Evolutionary conservation across 2,113 vertebrate genomes (phyloP), one percentile per base, ranked within the genome.

Genomic region (Zosterops borbonicus): DNA sequence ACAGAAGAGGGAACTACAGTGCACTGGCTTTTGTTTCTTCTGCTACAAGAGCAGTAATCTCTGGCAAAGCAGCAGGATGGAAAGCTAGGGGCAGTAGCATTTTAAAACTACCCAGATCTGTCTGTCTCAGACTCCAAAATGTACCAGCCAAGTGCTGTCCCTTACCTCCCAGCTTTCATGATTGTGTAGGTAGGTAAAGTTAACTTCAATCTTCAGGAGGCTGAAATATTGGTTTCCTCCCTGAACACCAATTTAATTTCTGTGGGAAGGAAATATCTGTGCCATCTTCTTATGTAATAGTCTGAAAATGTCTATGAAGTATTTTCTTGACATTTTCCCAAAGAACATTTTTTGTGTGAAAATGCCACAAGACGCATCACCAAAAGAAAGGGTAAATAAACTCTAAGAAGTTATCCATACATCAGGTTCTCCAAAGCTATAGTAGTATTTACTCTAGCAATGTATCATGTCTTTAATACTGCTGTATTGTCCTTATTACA

Each of bases 201-300:
- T 67, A 81, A 37, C 49, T 86, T 76, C 16, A 35, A 0, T 23
- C 49, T 53, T 75, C 28, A 58, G 53, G 52, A 75, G 35, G 18
- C 1, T 86, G 64, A 75, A 85, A 53, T 78, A 75, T 0, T 87
- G n/a, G 13, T 82, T 86, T 87, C 23, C 27, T 41, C 9, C 20
- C 59, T 89, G 60, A 88, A 89, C 22, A 53, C 28, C 35, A 27
- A 20, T 86, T 90, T 90, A 80, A 77, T 93, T 93, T 94, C 60
- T 91, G 79, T 88, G 47, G 75, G 76, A 90, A 80, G 78, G 28
- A 87, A 85, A 67, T 92, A 80, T 42, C 80, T 85, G 24, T 93
- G 75, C 63, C 55, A n/a, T 80, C 42, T 83, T 91, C 83, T 93
- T 95, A 89, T 29, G 41, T 90, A 92, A 92, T 58, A 73, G 50